A percentile compares a stretch with the other conserved stretches of the same genome.
phyloP scores from a whole-genome alignment of 30 jellyfish, hydroid and myxozoan species.

The Phacellophora camtschatica region DNA sequence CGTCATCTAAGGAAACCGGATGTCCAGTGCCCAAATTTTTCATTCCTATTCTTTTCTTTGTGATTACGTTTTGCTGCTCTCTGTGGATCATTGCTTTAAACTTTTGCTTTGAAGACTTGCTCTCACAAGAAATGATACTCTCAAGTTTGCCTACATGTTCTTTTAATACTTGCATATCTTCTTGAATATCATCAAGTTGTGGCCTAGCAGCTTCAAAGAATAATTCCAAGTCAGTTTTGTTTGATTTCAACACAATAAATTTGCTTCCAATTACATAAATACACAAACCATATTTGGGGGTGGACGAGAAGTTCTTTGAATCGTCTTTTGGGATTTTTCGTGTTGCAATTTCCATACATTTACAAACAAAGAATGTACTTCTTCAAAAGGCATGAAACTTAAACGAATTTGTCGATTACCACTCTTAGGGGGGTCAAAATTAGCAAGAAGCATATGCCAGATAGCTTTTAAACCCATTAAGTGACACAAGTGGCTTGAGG shows the following conservation, averaged over 20 bases:
- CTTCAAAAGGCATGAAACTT: neutral
- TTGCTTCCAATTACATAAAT: neutral
- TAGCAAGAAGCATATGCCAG: constrained; percentile 17
- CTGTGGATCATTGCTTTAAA: constrained; percentile 12
- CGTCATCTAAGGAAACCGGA: neutral
- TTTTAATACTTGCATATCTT: constrained; percentile 3
- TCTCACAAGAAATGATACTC: neutral
- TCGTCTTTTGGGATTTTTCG: neutral
- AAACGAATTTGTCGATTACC: neutral
- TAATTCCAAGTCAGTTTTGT: constrained; percentile 2
- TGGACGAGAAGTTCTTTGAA: constrained; percentile 11
- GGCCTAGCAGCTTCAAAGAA: constrained; percentile 10
- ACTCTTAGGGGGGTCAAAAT: neutral
- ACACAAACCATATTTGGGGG: constrained; percentile 7
- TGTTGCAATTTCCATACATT: neutral
- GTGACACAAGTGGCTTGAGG: constrained; percentile 5
- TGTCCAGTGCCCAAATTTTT: neutral
- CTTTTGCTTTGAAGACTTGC: constrained; percentile 5
- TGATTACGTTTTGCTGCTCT: neutral
- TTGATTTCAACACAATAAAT: constrained; percentile 8
- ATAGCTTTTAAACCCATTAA: constrained; percentile 5
- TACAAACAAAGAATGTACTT: neutral
- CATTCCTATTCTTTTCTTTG: constrained; percentile 3
- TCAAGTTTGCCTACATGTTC: constrained; percentile 2
- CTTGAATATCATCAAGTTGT: constrained; percentile 10